phyloP scores from a whole-genome alignment of 2,113 vertebrate species.

The Pterophyllum scalare region DNA sequence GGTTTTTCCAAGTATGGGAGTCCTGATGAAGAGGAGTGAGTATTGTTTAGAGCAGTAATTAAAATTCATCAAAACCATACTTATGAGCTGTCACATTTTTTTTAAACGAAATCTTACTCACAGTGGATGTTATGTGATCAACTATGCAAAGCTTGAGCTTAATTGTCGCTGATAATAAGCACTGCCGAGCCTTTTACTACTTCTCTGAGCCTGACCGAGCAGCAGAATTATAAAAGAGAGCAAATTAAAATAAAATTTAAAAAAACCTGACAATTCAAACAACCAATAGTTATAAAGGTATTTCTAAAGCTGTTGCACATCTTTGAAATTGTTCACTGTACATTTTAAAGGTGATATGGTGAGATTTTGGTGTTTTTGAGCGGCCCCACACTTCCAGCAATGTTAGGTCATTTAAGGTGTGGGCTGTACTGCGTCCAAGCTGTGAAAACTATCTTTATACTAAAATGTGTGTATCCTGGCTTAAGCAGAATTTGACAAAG shows the following conservation, averaged over 20 bases:
- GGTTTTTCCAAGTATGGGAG: conserved; percentile 37
- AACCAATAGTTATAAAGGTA: neutral
- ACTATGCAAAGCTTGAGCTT: neutral
- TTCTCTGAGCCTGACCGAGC: neutral
- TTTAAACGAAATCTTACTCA: neutral
- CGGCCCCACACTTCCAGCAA: neutral
- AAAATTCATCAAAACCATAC: neutral
- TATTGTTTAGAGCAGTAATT: neutral
- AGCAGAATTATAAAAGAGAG: neutral
- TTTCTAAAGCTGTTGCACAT: neutral
- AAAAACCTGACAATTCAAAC: neutral
- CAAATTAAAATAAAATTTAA: neutral
- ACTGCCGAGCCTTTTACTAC: neutral
- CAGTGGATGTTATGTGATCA: neutral
- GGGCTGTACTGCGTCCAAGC: neutral
- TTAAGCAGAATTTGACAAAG: conserved; percentile 57
- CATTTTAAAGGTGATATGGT: neutral
- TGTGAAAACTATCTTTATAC: neutral
- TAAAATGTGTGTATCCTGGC: conserved; percentile 6
- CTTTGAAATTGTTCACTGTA: neutral
- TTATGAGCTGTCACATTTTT: neutral
- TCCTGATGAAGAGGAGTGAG: conserved; percentile 2
- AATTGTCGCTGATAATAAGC: neutral
- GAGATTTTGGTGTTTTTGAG: neutral
- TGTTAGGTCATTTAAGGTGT: neutral